Evolutionary conservation across 2,113 vertebrate genomes (phyloP), one percentile per base, ranked within the genome.

Genomic region (Coreoperca whiteheadi): DNA sequence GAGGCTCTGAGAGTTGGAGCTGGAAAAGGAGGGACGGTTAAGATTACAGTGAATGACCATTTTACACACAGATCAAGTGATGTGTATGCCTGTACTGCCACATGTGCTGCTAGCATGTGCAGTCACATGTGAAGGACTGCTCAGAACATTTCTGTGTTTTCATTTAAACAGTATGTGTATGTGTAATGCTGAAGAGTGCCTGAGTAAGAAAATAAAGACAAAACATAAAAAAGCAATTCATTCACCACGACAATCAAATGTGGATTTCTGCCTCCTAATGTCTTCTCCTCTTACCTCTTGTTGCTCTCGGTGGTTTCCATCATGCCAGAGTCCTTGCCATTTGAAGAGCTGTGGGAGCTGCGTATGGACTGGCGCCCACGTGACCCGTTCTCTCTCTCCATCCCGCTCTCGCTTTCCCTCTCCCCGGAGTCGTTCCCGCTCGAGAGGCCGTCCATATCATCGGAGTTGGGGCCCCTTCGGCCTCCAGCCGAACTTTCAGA

Each of bases 351-450:
- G 79, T 96, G 95, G 30, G 96, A 97, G 86, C 97, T 97, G 73
- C 91, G 93, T 2, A 69, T 92, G 21, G 94, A 96, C 91, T 95
- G 95, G 39, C 92, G 91, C 10, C 96, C 92, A 0, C 77, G 87
- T 5, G 94, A 95, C 15, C 87, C 43, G 6, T 43, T 94, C 9
- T 91, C 91, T 74, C 86, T 93, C 9, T 92, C 89, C 88, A 88
- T 90, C 5, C 93, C 82, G 25, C 93, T 83, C 74, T 95, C 93
- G 15, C 96, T 97, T 20, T 96, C 96, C 1, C 93, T 90, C 60
- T 97, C 97, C 0, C 96, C 97, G 0, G 97, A 97, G 77, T 98
- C 97, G 51, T 97, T 98, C 57, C 97, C 97, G 0, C 97, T 97
- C 14, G 96, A 97, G 12, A 93, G 78, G 0, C 94, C 94, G 11